Base-by-base conservation (phyloP, 2,888 invertebrate species). In the Lypha dubia region DNA sequence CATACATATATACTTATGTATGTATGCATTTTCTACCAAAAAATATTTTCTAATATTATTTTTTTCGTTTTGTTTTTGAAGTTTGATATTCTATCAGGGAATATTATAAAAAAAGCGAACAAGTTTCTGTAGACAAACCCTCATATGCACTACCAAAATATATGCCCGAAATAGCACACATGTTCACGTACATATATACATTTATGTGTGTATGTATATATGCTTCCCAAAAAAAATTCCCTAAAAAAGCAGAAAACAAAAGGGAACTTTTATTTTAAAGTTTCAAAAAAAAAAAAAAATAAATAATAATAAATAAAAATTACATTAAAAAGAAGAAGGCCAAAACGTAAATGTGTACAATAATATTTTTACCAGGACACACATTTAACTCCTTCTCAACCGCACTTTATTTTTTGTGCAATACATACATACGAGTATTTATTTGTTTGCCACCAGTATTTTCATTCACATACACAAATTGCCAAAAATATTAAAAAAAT, bases 401-500 rank as follows among this genome's bases (percentile, higher is more conserved):
- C 17, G 35, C 28, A 53, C 22, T 22, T 11, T 51, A 35, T 28
- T 46, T 49, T 49, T 60, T 22, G 13, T 17, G 7, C 3, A 9
- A 28, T 28, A 32, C 71, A 62, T 68, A 58, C 51, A 41, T 49
- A 74, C 62, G 28, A 24, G 5, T 2, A 63, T 63, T 38, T 51
- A 28, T 41, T 38, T 63, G 22, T 63, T 35, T 73, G 49, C 22
- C 65, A 67, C 15, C 65, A 41, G 1, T 41, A 62, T 24, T 24
- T 28, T 7, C 41, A 28, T 17, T 28, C 44, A 51, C 38, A 60
- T n/a, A 20, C 6, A 46, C 24, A 67, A 83, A 83, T 86, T 87
- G 87, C 87, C 87, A 83, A 87, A 87, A 86, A 17, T n/a, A n/a
- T n/a, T n/a, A n/a, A 86, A 32, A 32, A 20, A 35, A 32, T 44